Percentiles rank a stretch among this genome's conserved stretches.
Conservation (phyloP, 2,888 invertebrate genomes). For the Lepas anatifera region DNA sequence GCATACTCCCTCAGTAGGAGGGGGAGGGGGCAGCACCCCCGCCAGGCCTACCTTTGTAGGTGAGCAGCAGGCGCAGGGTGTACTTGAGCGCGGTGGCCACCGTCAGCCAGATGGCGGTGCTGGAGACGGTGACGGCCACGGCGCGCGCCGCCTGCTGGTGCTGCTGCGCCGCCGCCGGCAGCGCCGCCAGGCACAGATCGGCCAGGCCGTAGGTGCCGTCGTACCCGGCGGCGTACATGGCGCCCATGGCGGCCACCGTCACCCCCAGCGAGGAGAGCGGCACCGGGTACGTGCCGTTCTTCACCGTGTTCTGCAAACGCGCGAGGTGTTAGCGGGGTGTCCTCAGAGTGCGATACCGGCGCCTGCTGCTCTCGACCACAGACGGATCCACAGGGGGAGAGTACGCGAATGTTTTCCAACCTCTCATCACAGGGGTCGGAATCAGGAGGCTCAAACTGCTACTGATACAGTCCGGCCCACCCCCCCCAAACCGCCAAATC, state of each 20-base stretch:
- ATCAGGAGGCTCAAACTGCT: too few species aligned
- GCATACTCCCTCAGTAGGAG: too few species aligned
- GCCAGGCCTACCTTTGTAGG: slow-evolving; percentile 61
- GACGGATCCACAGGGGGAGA: too few species aligned
- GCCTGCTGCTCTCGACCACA: too few species aligned
- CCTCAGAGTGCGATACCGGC: too few species aligned
- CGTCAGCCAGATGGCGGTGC: slow-evolving; percentile 71
- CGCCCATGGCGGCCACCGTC: slow-evolving; percentile 62
- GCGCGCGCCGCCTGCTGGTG: slow-evolving; percentile 42
- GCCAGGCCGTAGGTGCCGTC: slow-evolving; percentile 74
- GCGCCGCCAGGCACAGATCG: slow-evolving; percentile 53
- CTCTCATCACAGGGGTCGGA: too few species aligned
- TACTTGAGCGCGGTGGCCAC: slow-evolving; percentile 78
- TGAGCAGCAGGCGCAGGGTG: slow-evolving; percentile 70
- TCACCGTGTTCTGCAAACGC: slow-evolving; percentile 70
- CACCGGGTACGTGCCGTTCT: slow-evolving; percentile 92
- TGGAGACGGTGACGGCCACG: slow-evolving; percentile 42
- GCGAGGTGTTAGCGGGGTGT: too few species aligned
- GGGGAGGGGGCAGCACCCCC: too few species aligned
- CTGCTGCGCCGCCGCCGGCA: slow-evolving; percentile 41
- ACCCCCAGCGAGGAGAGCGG: slow-evolving; percentile 80
- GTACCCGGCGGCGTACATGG: slow-evolving; percentile 63
- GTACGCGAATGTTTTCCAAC: too few species aligned
- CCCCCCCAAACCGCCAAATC: too few species aligned
- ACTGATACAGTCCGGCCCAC: too few species aligned